Conservation (phyloP, 1,140 invertebrate genomes). For the Solenopsis invicta region DNA sequence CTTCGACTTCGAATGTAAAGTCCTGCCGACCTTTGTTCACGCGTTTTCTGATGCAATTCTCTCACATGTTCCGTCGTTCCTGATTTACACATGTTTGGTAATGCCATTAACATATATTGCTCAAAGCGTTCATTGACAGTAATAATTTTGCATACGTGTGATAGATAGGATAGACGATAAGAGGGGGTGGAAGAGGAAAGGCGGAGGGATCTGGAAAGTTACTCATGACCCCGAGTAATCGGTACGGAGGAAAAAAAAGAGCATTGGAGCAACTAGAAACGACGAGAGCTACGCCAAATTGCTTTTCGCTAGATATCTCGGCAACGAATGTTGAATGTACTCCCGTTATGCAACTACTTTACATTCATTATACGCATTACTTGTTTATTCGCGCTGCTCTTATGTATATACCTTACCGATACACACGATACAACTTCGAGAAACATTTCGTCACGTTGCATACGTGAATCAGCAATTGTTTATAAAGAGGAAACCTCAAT, state of each 20-base stretch:
- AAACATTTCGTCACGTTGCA: slow-evolving; percentile 10
- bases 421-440: not conserved
- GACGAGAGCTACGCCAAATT: not conserved
- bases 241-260: slow-evolving; percentile 1
- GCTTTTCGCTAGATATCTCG: not conserved
- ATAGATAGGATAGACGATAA: not conserved
- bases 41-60: slow-evolving; percentile 13
- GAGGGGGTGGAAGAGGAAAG: not conserved
- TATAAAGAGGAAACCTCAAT: not conserved
- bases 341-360: not conserved
- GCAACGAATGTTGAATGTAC: not conserved
- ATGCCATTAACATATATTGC: not conserved
- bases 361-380: not conserved
- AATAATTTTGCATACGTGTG: not conserved
- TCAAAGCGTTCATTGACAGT: not conserved
- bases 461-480: not conserved
- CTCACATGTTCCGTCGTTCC: not conserved
- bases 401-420: no score
- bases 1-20: not conserved
- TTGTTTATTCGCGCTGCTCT: not conserved
- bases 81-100: not conserved
- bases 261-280: not conserved
- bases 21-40: not conserved
- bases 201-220: not conserved
- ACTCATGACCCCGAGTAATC: not conserved